These are phyloP conservation scores for Protonibea diacanthus DNA, from an alignment of 2,797 vertebrate species.

Conservation along the genomic window DNA sequence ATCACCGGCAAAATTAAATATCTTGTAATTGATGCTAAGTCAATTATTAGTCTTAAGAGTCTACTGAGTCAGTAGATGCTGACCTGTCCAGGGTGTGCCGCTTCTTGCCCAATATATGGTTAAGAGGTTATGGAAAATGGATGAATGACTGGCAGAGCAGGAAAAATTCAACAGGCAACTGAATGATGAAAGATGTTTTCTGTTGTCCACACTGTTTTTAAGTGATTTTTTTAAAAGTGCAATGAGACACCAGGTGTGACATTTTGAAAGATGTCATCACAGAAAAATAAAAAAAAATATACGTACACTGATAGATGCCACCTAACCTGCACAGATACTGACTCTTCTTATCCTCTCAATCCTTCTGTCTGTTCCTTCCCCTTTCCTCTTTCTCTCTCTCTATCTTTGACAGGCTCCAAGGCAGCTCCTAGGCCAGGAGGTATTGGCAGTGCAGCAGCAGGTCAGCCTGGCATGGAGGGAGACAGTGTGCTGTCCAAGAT, in stretches of 20 bases:
- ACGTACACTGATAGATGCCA: not conserved
- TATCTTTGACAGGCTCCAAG: constrained; percentile 86
- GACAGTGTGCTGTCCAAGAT: constrained; percentile 96
- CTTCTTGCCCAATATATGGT: too few relatives aligned
- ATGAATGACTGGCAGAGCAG: not conserved
- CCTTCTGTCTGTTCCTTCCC: not conserved
- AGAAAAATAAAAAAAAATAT: not conserved
- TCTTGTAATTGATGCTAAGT: not conserved
- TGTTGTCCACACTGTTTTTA: not conserved
- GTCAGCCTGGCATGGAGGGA: constrained; percentile 91
- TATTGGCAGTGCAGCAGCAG: constrained; percentile 84
- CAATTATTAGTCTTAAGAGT: too few relatives aligned
- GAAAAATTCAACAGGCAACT: not conserved
- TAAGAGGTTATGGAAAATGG: too few relatives aligned
- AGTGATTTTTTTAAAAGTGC: not conserved
- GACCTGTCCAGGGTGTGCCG: too few relatives aligned
- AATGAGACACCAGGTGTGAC: not conserved
- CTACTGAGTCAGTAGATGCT: not conserved
- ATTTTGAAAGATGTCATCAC: not conserved
- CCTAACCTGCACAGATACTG: not conserved
- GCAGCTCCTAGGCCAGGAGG: constrained; percentile 87
- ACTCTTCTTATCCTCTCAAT: not conserved
- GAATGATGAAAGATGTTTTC: not conserved
- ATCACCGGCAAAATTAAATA: not conserved
- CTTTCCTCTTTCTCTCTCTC: not conserved